These are phyloP conservation scores for Sycophila sp. DNA, from an alignment of 1,140 invertebrate species.

Conservation along the genomic window DNA sequence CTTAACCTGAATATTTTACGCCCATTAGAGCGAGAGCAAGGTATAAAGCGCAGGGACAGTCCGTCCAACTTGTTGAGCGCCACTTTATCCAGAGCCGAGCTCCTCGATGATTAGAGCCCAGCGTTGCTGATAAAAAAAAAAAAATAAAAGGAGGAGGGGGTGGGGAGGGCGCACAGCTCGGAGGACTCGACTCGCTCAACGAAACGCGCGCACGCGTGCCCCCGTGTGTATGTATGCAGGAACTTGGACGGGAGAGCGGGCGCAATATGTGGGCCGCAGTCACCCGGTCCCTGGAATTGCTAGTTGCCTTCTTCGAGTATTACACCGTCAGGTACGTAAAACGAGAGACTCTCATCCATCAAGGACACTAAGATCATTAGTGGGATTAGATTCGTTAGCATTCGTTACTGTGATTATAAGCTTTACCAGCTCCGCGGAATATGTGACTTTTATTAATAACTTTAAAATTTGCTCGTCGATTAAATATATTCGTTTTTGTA, in stretches of 20 bases:
- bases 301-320: slow-evolving; percentile 83
- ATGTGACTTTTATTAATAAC: too few relatives aligned
- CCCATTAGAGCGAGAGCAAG: neutral
- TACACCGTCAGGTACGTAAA: slow-evolving; percentile 79
- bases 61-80: slow-evolving; percentile 13
- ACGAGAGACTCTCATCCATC: too few relatives aligned
- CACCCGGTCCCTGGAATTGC: slow-evolving; percentile 78
- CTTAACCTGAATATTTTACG: neutral
- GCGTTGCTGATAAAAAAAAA: too few relatives aligned
- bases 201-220: neutral
- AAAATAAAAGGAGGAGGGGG: neutral
- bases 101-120: neutral
- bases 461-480: too few relatives aligned
- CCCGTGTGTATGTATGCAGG: slow-evolving; percentile 23
- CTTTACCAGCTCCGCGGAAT: too few relatives aligned
- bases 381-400: too few relatives aligned
- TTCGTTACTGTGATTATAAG: too few relatives aligned
- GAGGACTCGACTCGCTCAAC: too few relatives aligned
- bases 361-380: too few relatives aligned
- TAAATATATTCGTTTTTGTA: too few relatives aligned
- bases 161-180: too few relatives aligned
- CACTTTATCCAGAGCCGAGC: neutral
- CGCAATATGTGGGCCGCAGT: slow-evolving; percentile 79
- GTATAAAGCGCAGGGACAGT: neutral
- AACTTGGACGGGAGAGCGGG: slow-evolving; percentile 39